Conservation (phyloP, 2,797 vertebrate genomes). For the Gastrophryne carolinensis region DNA sequence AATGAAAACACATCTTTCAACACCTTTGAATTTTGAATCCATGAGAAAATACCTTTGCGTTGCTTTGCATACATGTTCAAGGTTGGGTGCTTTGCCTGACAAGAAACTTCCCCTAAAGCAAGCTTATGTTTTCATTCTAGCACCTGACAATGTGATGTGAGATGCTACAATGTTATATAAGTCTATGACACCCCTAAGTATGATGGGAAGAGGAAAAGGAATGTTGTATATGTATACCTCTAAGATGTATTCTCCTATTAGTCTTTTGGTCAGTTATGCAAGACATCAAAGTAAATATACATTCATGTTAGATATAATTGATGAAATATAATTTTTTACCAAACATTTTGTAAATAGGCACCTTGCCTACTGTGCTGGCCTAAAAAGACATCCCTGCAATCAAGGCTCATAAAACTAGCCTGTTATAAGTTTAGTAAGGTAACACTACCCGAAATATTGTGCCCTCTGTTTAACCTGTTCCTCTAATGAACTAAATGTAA, state of each 20-base stretch:
- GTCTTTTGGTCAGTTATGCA: background rate
- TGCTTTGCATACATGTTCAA: conserved; percentile 4
- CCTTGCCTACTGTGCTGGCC: no score
- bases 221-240: background rate
- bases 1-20: background rate
- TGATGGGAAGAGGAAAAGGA: background rate
- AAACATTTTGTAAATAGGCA: no score
- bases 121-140: conserved; percentile 1
- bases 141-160: conserved; percentile 3
- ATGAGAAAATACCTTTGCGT: conserved; percentile 27
- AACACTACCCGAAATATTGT: no score
- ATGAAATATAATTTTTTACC: no score
- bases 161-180: conserved; percentile 2
- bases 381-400: no score
- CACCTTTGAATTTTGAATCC: conserved; percentile 21
- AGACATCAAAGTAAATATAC: background rate
- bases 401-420: no score
- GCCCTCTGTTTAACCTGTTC: no score
- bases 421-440: no score
- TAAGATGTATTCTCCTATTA: background rate
- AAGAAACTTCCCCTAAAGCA: conserved; percentile 8
- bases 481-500: no score
- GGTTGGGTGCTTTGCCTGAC: conserved; percentile 14
- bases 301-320: no score
- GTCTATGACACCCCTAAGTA: background rate